phyloP scores from a whole-genome alignment of 1,140 invertebrate species.

The Cheumatopsyche charites region DNA sequence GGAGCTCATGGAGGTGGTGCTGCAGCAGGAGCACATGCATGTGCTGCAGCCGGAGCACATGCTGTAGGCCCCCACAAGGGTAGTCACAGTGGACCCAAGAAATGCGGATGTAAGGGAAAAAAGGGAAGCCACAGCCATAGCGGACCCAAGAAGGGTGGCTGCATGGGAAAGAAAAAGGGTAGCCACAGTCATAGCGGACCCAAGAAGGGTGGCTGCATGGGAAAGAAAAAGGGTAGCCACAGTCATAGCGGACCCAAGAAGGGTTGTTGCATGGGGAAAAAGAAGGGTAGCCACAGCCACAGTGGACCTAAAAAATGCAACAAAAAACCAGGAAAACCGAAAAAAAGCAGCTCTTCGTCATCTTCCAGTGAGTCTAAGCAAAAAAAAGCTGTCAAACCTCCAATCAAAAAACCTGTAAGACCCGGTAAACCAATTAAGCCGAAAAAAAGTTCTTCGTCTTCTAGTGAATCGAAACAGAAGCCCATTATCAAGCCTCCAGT shows the following conservation, averaged over 20 bases:
- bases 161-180: background rate
- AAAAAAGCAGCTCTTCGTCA: background rate
- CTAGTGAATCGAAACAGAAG: background rate
- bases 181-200: background rate
- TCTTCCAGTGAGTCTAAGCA: background rate
- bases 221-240: background rate
- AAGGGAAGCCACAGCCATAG: background rate
- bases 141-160: background rate
- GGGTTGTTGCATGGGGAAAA: too few relatives aligned
- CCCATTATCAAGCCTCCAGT: background rate
- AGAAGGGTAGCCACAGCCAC: background rate
- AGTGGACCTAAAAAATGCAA: background rate
- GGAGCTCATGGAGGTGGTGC: background rate
- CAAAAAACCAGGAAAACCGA: background rate
- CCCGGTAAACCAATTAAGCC: background rate
- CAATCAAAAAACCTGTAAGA: conserved; percentile 6
- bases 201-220: background rate
- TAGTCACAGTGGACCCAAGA: background rate
- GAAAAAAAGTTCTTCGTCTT: background rate
- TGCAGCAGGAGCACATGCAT: background rate
- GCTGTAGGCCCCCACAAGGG: too few relatives aligned
- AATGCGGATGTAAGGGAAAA: background rate
- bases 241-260: conserved; percentile 3
- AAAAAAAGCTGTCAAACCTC: background rate
- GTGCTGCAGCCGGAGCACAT: background rate